Conservation (phyloP, 2,113 vertebrate genomes). For the Gallinago paraguaiae region DNA sequence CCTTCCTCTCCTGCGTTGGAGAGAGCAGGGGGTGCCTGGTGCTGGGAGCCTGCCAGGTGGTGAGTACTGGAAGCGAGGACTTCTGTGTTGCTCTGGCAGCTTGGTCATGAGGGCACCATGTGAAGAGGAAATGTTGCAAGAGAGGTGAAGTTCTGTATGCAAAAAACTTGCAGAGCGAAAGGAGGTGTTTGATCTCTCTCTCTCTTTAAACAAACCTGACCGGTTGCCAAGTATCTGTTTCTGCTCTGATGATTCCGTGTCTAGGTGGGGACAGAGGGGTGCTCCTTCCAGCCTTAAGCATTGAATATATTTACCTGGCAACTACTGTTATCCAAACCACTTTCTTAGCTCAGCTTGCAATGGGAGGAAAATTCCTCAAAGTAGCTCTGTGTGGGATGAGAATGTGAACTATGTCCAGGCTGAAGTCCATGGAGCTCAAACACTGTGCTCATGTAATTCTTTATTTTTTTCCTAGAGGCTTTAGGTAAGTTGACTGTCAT, state of each 20-base stretch:
- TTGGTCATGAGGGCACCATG: not conserved
- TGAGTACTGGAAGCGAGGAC: not conserved
- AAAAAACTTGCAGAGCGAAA: not conserved
- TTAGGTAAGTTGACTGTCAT: not conserved
- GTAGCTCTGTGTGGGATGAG: slow-evolving; percentile 17
- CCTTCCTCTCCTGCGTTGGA: accelerated
- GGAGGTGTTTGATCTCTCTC: not conserved
- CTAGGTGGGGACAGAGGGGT: not conserved
- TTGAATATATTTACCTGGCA: not conserved
- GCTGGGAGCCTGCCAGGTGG: not conserved
- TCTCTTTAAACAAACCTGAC: not conserved
- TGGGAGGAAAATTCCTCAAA: not conserved
- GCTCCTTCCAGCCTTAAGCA: not conserved
- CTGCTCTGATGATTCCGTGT: not conserved
- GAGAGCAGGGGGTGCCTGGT: not conserved
- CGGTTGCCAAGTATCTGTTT: not conserved
- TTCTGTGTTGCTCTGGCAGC: not conserved
- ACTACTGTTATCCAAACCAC: not conserved
- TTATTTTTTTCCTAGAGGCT: not conserved
- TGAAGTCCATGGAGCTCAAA: not conserved
- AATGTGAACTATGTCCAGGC: slow-evolving; percentile 58
- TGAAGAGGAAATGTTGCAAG: slow-evolving; percentile 44
- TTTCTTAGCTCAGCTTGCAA: not conserved
- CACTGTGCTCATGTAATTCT: not conserved
- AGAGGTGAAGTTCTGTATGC: not conserved